These are phyloP conservation scores for Coleophora flavipennella DNA, from an alignment of 2,888 invertebrate species.

Conservation along the genomic window DNA sequence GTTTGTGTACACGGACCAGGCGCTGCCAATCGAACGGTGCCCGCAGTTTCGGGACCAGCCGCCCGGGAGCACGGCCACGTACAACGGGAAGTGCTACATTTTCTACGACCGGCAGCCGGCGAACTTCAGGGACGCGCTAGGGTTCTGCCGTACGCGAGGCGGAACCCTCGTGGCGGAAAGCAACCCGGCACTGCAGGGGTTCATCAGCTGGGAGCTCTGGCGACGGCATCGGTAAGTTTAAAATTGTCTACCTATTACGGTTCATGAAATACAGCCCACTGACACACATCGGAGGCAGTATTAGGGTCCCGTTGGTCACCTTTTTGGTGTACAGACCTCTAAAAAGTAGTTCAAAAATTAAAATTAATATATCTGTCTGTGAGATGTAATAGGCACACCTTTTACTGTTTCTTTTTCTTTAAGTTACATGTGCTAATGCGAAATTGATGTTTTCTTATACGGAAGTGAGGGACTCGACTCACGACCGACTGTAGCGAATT, in stretches of 20 bases:
- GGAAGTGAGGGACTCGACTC: conserved; percentile 14
- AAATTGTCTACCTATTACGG: neutral
- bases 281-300: too few relatives aligned
- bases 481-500: conserved; percentile 13
- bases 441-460: conserved; percentile 22
- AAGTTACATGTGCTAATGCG: conserved; percentile 28
- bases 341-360: too few relatives aligned
- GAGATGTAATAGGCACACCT: too few relatives aligned
- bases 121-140: conserved; percentile 83
- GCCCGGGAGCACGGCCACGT: conserved; percentile 92
- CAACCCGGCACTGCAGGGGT: conserved; percentile 93
- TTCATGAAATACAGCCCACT: too few relatives aligned
- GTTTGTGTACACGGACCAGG: conserved; percentile 93
- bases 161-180: conserved; percentile 92
- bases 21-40: conserved; percentile 91
- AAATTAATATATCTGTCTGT: too few relatives aligned
- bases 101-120: conserved; percentile 91
- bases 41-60: conserved; percentile 95
- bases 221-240: conserved; percentile 81
- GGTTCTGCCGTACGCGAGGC: conserved; percentile 85
- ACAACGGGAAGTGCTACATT: conserved; percentile 95
- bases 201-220: conserved; percentile 96
- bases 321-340: too few relatives aligned
- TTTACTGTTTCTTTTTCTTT: too few relatives aligned
- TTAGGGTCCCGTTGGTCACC: too few relatives aligned